Conservation (phyloP, 2,888 invertebrate species). For the Leptodirus hochenwartii region DNA sequence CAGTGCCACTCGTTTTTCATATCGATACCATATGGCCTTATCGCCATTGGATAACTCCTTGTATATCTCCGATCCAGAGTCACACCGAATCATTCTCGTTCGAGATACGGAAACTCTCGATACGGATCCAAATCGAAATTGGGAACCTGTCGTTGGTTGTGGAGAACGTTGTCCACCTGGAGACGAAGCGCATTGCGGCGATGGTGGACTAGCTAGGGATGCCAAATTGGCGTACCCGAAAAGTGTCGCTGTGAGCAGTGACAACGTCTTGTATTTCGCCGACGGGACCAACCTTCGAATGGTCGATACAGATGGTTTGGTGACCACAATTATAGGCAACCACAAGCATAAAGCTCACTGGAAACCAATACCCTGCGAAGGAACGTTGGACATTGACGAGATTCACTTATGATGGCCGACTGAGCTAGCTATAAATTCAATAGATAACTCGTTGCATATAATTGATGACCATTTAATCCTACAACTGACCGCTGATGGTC, state of each 20-base stretch:
- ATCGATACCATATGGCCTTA: constrained; percentile 91
- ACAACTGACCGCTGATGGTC: constrained; percentile 76
- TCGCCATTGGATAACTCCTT: constrained; percentile 86
- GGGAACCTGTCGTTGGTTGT: constrained; percentile 89
- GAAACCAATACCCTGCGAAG: constrained; percentile 86
- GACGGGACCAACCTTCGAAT: constrained; percentile 86
- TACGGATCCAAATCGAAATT: constrained; percentile 71
- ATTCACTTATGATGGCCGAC: constrained; percentile 94
- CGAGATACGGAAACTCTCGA: constrained; percentile 67
- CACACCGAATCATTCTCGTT: constrained; percentile 81
- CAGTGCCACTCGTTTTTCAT: constrained; percentile 84
- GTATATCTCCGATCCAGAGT: constrained; percentile 92
- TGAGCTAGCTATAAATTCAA: constrained; percentile 80
- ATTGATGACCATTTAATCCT: constrained; percentile 93
- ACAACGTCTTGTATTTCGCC: constrained; percentile 85
- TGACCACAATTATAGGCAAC: constrained; percentile 81
- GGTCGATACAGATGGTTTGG: constrained; percentile 83
- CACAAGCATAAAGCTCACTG: constrained; percentile 87
- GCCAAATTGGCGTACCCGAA: constrained; percentile 93
- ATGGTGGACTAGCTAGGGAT: constrained; percentile 79
- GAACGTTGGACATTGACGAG: constrained; percentile 79
- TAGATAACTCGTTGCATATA: constrained; percentile 88
- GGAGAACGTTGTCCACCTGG: constrained; percentile 87
- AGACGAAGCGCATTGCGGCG: constrained; percentile 90
- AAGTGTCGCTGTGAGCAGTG: constrained; percentile 84